Base-by-base conservation (phyloP, 2,888 invertebrate species). In the Diplolepis rosae region DNA sequence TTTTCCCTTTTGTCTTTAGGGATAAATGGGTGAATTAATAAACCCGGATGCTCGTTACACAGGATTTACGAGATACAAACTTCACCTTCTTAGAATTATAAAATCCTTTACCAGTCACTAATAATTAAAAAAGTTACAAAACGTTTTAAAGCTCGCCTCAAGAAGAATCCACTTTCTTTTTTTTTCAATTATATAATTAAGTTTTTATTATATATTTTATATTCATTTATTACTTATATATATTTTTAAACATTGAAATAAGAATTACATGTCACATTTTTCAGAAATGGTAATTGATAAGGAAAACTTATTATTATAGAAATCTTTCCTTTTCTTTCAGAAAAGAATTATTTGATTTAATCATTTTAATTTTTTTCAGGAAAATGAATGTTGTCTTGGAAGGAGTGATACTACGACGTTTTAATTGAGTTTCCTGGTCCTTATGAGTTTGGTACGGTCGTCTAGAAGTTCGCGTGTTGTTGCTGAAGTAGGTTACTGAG, bases 401-500 rank as follows among this genome's bases (percentile, higher is more conserved):
- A 9, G 54, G 18, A 15, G 11, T 9, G 56, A 13, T 13, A n/a
- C n/a, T n/a, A 35, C 22, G 35, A 24, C 35, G 56, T 35, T 56
- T 56, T 56, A 56, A 56, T 56, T 22, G 56, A 56, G 56, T 56
- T 56, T 42, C 11, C 18, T 32, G 32, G 54, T 56, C 54, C 32
- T 56, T 35, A 56, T 24, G 24, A 61, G 39, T 39, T 61, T 54
- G 54, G 54, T 15, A 54, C 32, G 7, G 32, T 54, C 54, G 32
- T 54, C 32, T 30, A 32, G 54, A 54, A 54, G 32, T 54, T 54
- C 24, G 24, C 61, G 61, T 61, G 61, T 22, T 61, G 61, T 39
- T 39, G 61, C 54, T 52, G 51, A 61, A 39, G 24, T 39, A 61
- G 61, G 61, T 61, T 61, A 61, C 61, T 6, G 22, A 61, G 61